Base-by-base conservation (phyloP, 1,140 invertebrate genomes). In the Pseudobourletiella spinata region DNA sequence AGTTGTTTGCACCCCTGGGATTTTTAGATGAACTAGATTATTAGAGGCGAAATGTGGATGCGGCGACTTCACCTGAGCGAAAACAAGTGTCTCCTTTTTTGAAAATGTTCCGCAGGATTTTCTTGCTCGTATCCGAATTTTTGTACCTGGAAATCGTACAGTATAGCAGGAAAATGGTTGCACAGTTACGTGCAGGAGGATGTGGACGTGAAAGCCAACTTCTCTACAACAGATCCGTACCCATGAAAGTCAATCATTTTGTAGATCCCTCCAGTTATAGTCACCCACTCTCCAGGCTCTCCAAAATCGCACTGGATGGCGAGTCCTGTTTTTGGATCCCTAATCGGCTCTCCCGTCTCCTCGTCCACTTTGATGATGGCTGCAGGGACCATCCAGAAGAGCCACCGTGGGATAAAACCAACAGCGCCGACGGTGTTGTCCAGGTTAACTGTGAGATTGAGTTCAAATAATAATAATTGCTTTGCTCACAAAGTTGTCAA, bases 371-470 rank as follows among this genome's bases (percentile, higher is more conserved):
- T 88, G 61, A 98, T 88, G 32, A 98, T 86, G 0, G 86, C 86
- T 56, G 92, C 90, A 0, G 90, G 91, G 77, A 93, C 91, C 1
- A 91, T 76, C 18, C 77, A 76, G 11, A 89, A 88, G 42, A 90
- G 74, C 29, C 92, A 88, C 39, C 87, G 79, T 0, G 93, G 96
- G 0, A 95, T 79, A 74, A 98, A 99, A 0, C 96, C 96, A 72
- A 97, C 91, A 2, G 95, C 87, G 20, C 95, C 96, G 15, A 91
- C 82, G 2, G 83, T 92, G 70, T 88, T 89, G 69, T 94, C 89
- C n/a, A 86, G 81, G 72, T 99, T 99, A 1, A 95, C 94, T 95
- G n/a, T n/a, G n/a, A n/a, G n/a, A n/a, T n/a, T n/a, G n/a, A n/a
- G n/a, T n/a, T 20, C 73, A 68, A 44, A 75, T 75, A 72, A 79